Evolutionary conservation across 1,140 invertebrate genomes (phyloP).

Genomic region (Drosophila neocordata): DNA sequence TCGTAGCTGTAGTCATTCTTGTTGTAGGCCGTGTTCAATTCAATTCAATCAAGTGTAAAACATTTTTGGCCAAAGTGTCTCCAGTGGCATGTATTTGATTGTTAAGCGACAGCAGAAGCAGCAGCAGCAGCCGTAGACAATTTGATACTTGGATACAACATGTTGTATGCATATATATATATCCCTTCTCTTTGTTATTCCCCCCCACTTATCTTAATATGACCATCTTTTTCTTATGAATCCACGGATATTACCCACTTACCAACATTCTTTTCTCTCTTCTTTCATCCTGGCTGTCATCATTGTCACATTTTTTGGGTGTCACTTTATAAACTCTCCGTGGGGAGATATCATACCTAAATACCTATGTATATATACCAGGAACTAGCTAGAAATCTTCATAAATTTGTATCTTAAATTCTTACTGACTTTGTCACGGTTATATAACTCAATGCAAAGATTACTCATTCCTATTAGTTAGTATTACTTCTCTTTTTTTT

Average conservation of each 20-base stretch:
- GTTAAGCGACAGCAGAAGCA: constrained; percentile 24
- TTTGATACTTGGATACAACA: background rate
- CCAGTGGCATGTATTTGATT: constrained; percentile 77
- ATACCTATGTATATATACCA: background rate
- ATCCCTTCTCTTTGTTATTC: background rate
- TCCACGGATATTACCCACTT: background rate
- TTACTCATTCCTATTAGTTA: background rate
- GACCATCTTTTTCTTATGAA: background rate
- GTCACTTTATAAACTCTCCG: background rate
- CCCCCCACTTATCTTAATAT: background rate
- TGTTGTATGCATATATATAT: constrained; percentile 18
- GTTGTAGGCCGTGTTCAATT: constrained; percentile 53
- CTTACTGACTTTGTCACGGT: background rate
- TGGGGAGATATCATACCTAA: background rate
- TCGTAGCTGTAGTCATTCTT: background rate
- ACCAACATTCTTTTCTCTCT: background rate
- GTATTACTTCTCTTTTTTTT: background rate
- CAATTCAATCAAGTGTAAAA: constrained; percentile 75
- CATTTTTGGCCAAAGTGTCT: constrained; percentile 68
- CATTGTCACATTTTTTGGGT: background rate
- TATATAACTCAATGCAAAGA: background rate
- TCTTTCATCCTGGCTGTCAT: background rate
- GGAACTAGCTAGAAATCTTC: background rate
- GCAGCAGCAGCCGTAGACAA: constrained; percentile 1
- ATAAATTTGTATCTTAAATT: background rate